Conservation (phyloP, 2,888 invertebrate genomes). For the Laspeyria flexula region DNA sequence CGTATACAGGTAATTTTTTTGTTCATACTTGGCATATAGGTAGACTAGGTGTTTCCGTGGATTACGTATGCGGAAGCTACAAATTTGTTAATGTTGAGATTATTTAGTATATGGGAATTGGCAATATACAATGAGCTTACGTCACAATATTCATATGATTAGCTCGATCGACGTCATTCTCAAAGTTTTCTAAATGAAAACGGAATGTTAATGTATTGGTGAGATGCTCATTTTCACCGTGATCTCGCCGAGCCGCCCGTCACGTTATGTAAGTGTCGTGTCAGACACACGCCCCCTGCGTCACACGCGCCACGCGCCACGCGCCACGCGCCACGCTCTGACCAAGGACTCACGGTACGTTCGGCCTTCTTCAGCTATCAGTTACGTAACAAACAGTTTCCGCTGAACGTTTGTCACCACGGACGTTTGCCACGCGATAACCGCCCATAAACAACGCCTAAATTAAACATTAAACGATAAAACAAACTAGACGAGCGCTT, state of each 20-base stretch:
- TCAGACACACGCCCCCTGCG: not conserved
- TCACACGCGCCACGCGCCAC: not conserved
- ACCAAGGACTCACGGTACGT: slow-evolving; percentile 19
- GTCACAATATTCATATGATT: not conserved
- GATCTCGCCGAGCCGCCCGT: slow-evolving; percentile 13
- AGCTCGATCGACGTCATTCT: not conserved
- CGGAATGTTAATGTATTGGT: slow-evolving; percentile 12
- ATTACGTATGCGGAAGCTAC: too few relatives aligned
- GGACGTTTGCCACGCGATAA: slow-evolving; percentile 19
- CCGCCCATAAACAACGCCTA: slow-evolving; percentile 16
- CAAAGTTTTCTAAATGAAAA: slow-evolving; percentile 37
- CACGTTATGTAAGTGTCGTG: slow-evolving; percentile 17
- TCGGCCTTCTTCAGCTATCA: slow-evolving; percentile 4
- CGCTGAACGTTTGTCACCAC: not conserved
- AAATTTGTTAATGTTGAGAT: too few relatives aligned
- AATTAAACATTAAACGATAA: slow-evolving; percentile 25
- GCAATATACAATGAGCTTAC: not conserved
- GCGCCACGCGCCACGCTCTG: not conserved
- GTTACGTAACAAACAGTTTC: slow-evolving; percentile 1
- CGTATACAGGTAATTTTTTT: too few relatives aligned
- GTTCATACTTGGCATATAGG: too few relatives aligned
- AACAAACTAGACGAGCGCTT: not conserved
- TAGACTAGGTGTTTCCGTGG: too few relatives aligned
- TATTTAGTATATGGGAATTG: too few relatives aligned
- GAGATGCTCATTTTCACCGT: slow-evolving; percentile 16